A percentile compares a stretch with the other conserved stretches of the same genome.
These are phyloP conservation scores for Leptocoma aspasia DNA, from an alignment of 2,113 vertebrate species.

Conservation along the genomic window DNA sequence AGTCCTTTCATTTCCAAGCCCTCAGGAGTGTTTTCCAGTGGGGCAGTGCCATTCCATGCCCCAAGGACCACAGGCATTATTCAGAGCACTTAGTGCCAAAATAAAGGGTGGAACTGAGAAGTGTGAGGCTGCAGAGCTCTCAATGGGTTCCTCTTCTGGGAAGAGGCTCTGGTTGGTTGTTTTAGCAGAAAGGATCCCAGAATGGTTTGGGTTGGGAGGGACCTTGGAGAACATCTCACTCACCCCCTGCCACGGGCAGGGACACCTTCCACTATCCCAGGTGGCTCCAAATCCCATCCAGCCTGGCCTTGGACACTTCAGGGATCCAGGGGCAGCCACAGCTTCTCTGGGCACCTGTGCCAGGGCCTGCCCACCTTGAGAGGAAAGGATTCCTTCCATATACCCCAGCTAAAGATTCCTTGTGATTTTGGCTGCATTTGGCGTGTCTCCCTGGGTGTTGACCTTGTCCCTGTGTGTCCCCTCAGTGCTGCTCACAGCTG, in stretches of 20 bases:
- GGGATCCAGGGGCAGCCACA: neutral
- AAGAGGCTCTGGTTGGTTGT: neutral
- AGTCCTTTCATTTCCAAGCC: accelerated
- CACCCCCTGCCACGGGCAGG: neutral
- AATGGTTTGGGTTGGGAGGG: neutral
- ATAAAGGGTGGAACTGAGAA: accelerated
- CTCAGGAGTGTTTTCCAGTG: neutral
- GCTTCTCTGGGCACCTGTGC: neutral
- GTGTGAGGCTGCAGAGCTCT: neutral
- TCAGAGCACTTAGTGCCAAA: neutral
- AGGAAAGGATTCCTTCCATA: accelerated
- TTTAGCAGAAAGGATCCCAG: neutral
- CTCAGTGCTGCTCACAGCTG: conserved; percentile 88
- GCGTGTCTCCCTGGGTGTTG: accelerated
- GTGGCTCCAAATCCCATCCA: neutral
- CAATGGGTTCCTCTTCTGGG: neutral
- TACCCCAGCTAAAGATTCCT: neutral
- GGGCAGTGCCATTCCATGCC: neutral
- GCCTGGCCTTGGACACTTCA: accelerated
- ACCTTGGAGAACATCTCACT: neutral
- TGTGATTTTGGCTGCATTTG: accelerated
- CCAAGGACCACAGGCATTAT: accelerated
- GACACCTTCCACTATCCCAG: neutral
- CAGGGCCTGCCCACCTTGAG: accelerated
- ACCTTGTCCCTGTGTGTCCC: neutral